Percentiles rank a stretch among this genome's conserved stretches.
Conservation (phyloP, 2,113 vertebrate species). For the Miniopterus natalensis region DNA sequence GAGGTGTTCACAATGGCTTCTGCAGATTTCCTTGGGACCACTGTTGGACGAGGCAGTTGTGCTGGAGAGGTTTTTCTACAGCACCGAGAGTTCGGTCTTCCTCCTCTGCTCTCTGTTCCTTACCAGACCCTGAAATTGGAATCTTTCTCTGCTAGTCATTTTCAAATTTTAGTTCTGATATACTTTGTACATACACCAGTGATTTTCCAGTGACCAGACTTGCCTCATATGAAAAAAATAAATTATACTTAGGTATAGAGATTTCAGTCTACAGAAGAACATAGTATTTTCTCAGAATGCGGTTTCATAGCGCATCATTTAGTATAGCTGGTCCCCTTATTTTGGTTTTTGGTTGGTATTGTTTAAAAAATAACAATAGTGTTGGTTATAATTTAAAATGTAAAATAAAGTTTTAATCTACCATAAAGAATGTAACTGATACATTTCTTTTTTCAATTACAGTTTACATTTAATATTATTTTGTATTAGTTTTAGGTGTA, state of each 20-base stretch:
- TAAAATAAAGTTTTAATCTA: background rate
- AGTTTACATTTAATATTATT: background rate
- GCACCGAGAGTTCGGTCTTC: background rate
- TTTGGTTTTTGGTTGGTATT: background rate
- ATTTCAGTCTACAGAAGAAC: background rate
- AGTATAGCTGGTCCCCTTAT: background rate
- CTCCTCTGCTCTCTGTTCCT: background rate
- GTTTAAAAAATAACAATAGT: background rate
- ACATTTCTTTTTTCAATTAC: background rate
- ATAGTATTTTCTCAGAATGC: background rate
- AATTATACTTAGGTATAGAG: background rate
- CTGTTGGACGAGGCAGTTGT: background rate
- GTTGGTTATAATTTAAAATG: slow-evolving; percentile 38
- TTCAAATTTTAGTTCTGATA: background rate
- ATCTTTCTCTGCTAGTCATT: background rate
- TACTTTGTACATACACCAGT: background rate
- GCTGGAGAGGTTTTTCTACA: background rate
- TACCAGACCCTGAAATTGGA: background rate
- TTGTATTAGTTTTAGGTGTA: background rate
- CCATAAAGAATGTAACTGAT: background rate
- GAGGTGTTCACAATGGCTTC: background rate
- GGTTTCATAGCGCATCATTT: background rate
- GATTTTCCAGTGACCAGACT: background rate
- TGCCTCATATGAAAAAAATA: background rate
- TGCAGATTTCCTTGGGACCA: background rate